These are phyloP conservation scores for Peromyscus nudipes DNA, from an alignment of 2,797 vertebrate species.

Conservation along the genomic window DNA sequence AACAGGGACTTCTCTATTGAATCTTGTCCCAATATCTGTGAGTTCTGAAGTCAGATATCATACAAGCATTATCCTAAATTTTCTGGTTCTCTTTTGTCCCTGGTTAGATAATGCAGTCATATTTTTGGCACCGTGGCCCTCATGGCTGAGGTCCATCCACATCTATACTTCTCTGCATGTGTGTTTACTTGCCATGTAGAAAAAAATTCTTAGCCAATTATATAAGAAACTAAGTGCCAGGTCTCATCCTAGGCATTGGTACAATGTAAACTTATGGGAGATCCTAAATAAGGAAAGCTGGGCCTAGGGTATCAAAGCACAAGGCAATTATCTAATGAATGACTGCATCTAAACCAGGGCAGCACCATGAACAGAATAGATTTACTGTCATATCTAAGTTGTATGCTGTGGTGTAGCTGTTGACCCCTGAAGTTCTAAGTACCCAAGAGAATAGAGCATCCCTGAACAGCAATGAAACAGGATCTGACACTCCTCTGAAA, in stretches of 20 bases:
- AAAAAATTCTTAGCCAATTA: too few species aligned
- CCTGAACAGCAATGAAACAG: neutral
- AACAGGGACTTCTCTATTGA: neutral
- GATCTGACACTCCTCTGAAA: neutral
- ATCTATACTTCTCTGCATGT: neutral
- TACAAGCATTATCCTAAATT: rapidly evolving
- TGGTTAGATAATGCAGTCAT: rapidly evolving
- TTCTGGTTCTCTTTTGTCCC: too few species aligned
- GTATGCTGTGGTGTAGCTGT: rapidly evolving
- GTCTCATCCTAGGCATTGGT: neutral
- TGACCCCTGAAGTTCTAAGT: rapidly evolving
- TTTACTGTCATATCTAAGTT: neutral
- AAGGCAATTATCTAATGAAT: neutral
- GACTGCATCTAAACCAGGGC: rapidly evolving
- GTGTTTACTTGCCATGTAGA: too few species aligned
- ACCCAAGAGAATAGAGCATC: rapidly evolving
- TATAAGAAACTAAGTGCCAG: neutral
- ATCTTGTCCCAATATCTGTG: rapidly evolving
- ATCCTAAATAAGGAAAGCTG: rapidly evolving
- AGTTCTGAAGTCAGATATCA: neutral
- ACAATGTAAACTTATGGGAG: neutral
- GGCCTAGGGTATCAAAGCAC: neutral
- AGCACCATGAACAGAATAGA: neutral
- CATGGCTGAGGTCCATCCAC: too few species aligned
- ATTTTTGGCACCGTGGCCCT: neutral